Base-by-base conservation (phyloP, 1,140 invertebrate genomes). In the Ephestia elutella region DNA sequence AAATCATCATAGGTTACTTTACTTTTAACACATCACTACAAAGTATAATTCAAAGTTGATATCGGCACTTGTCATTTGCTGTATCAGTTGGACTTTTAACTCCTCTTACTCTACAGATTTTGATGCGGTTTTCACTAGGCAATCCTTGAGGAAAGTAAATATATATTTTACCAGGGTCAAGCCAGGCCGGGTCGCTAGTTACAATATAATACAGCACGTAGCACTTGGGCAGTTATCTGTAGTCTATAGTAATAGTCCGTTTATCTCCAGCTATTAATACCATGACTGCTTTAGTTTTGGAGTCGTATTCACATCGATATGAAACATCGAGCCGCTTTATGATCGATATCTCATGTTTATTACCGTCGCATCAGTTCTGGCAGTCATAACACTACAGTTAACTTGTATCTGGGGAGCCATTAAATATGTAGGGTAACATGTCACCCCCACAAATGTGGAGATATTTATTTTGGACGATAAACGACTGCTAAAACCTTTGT, bases 301-400 rank as follows among this genome's bases (percentile, higher is more conserved):
- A 44, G 38, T 44, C 13, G 13, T 44, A 17, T 44, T 44, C 13
- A n/a, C 15, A 44, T 44, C 38, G 38, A 44, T 44, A 44, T 44
- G 15, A 44, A 44, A n/a, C 38, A 44, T 44, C 38, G 38, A 44
- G 38, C 13, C 38, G 38, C 38, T 53, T 53, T 53, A 53, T 53
- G 50, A 21, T 20, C 50, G 19, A 53, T 53, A 25, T 25, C 50
- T n/a, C 19, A 25, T 53, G 50, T 53, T 53, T 53, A 53, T 53
- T 53, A 53, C 50, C 21, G 21, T 53, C 19, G 50, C 19, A 25
- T 21, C 50, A 53, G 50, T 21, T 53, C 21, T 53, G 8, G 13
- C 20, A 53, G 50, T 25, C 50, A 13, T 53, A 53, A 53, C 50
- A 44, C 13, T 15, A 44, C 38, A 44, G 38, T 44, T 44, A 44